Evolutionary conservation across 2,888 invertebrate species (phyloP), one percentile per base, ranked within the genome.

Genomic region (Apodemia arnacis): DNA sequence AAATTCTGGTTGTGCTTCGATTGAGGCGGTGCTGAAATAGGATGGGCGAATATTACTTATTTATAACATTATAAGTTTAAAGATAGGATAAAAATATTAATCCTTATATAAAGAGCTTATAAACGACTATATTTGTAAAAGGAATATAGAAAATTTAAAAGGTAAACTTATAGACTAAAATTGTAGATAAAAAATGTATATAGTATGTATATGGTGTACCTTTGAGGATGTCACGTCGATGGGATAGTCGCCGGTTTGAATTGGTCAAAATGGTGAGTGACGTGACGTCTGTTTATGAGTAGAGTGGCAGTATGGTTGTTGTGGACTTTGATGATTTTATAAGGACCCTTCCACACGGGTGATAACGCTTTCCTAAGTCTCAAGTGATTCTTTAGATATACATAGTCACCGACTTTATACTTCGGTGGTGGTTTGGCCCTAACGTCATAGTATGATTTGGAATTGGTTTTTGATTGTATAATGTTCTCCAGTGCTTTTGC

Each of bases 401-500:
- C 41, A 13, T 44, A 41, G 4, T 66, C 44, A 24, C 44, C 66
- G 10, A 13, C 24, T 66, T 78, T 78, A 66, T 78, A 38, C 38
- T 66, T 31, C 8, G 77, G 66, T 24, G 66, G 66, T 38, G 15
- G 24, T 41, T 78, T 78, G 11, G 44, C 10, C 8, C 18, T 21
- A 38, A 41, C 38, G 10, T 78, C 77, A 24, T 66, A 78, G 18
- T 78, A 66, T 3, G 66, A 34, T 63, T 78, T 38, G 41, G 69
- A 78, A 13, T 11, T 66, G 8, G 21, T 27, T 41, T 78, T 66
- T 6, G 77, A 78, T 41, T 27, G 38, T 13, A 21, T 13, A 0
- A 78, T 78, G 18, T 78, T 41, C 18, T 66, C 66, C 24, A 63
- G 24, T 24, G 77, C 66, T 27, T 63, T 78, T 11, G 34, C 77